Evolutionary conservation across 2,797 vertebrate genomes (phyloP), one percentile per base, ranked within the genome.

Genomic region (Botia almorhae): DNA sequence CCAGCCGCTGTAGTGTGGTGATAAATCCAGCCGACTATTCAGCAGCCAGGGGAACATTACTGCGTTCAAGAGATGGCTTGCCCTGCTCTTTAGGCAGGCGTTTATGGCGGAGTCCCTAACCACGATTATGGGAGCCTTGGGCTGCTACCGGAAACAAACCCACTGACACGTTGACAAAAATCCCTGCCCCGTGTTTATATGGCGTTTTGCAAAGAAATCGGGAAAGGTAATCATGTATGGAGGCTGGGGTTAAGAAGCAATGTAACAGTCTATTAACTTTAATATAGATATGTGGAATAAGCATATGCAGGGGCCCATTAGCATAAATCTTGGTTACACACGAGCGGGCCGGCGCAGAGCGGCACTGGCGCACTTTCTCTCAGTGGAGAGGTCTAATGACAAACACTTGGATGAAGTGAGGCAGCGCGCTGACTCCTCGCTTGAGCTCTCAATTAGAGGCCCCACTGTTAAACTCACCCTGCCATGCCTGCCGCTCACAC

Each of bases 191-290:
- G 93, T 97, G 96, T 97, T 99, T 97, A 97, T 97, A 95, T 95
- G 89, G 89, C 95, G 92, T 93, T 93, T 97, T 97, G 97, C 94
- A 94, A 96, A 96, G 96, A 96, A 98, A 98, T 98, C 96, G 96
- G 95, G 94, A 93, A 96, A 98, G 96, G 96, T 99, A 99, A 99
- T 98, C 97, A 98, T 97, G 97, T 97, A 97, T 98, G 95, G 96
- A 98, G 95, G 93, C 93, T 87, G 94, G 94, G 97, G 97, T 99
- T 99, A 99, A 99, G 96, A 99, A 98, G 96, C 96, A 98, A 99
- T 99, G 97, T 99, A 98, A 99, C 97, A 99, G 96, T 96, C 97
- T 98, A 99, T 99, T 99, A 99, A 98, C 96, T 97, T 99, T 99
- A 97, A 99, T 99, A 97, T 97, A 98, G 96, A 98, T 98, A 97